Conservation (phyloP, 53 echinoderm and acorn worm genomes). For the Hippasteria phrygiana region DNA sequence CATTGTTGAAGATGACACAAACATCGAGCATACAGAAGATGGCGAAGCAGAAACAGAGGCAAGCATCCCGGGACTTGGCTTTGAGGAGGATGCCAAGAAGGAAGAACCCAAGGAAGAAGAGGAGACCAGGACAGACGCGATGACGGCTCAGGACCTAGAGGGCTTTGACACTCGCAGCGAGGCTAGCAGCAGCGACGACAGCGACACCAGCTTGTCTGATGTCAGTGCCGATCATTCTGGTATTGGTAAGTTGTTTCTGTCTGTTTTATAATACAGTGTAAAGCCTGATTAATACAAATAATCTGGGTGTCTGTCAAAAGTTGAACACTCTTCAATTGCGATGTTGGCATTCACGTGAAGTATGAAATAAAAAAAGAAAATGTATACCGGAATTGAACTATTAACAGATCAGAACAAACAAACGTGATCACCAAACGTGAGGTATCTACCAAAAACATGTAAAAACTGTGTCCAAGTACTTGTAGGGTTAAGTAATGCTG, state of each 20-base stretch:
- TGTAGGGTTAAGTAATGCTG: too few species aligned
- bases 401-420: too few species aligned
- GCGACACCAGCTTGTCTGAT: conserved; percentile 49
- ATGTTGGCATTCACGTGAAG: too few species aligned
- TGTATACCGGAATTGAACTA: too few species aligned
- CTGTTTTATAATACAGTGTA: background rate
- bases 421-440: too few species aligned
- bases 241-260: background rate
- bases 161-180: conserved; percentile 94
- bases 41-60: conserved; percentile 14
- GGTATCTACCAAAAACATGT: too few species aligned
- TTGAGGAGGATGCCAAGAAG: conserved; percentile 19
- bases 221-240: conserved; percentile 58
- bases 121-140: conserved; percentile 37
- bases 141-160: conserved; percentile 71
- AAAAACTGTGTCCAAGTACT: too few species aligned
- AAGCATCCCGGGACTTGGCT: conserved; percentile 28
- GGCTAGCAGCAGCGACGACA: conserved; percentile 81
- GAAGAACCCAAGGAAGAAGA: conserved; percentile 12
- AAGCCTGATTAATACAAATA: too few species aligned
- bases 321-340: too few species aligned
- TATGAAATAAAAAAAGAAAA: too few species aligned
- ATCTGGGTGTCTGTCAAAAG: too few species aligned
- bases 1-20: background rate
- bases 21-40: conserved; percentile 19